Evolutionary conservation across 1,140 invertebrate genomes (phyloP), one percentile per base, ranked within the genome.

Genomic region (Teleopsis dalmanni): DNA sequence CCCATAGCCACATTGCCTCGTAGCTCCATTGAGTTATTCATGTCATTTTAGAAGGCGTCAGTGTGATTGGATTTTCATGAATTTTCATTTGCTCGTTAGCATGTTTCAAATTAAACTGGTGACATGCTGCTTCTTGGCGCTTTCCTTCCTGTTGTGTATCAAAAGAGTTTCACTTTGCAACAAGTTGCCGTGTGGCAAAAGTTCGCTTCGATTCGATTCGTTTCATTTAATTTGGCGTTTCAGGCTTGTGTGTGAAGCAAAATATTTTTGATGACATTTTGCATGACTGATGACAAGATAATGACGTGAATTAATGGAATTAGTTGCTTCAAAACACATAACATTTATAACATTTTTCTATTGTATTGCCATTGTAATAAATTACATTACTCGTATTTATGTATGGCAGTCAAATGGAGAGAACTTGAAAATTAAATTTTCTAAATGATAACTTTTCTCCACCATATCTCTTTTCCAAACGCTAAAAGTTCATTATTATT

Each of bases 21-120:
- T 43, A 27, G 16, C 41, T 29, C 31, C 31, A 27, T 29, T 43
- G 41, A 43, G 41, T 43, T 42, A 42, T 42, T 42, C 40, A 19
- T 42, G 40, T 26, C 29, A 27, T 4, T 22, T 11, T 10, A n/a
- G n/a, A n/a, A n/a, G n/a, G n/a, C n/a, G n/a, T 29, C 31, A 19
- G 9, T 29, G 16, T 29, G 41, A 31, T 43, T 43, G 41, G 19
- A 27, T 19, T 43, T 43, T 43, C 26, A 43, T 43, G 41, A 43
- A 43, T 43, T 27, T 43, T n/a, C n/a, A n/a, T 29, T 29, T 11
- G 41, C 41, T 43, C 41, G 41, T 43, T 43, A 43, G 41, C 41
- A 19, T 23, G 16, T 43, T 31, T 43, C 41, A 31, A 31, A 34
- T 19, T 11, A 3, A 14, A 18, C 11, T 29, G 16, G 9, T 19